Evolutionary conservation across 2,113 vertebrate genomes (phyloP).

Genomic region (Dipodomys ordii): DNA sequence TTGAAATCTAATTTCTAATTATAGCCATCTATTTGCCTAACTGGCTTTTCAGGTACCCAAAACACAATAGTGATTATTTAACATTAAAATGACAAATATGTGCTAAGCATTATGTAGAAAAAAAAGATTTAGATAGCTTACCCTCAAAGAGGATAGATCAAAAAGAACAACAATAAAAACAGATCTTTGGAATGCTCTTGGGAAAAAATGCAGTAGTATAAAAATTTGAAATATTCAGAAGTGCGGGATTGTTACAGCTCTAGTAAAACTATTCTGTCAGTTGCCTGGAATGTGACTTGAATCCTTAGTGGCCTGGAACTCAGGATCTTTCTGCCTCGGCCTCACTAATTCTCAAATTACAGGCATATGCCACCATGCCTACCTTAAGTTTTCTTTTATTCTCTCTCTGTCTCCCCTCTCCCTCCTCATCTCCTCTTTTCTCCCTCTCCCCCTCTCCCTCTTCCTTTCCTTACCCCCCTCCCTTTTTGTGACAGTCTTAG

Average conservation of each 20-base stretch:
- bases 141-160: background rate
- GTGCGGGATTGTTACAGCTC: background rate
- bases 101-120: conserved; percentile 28
- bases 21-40: conserved; percentile 16
- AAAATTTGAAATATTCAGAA: background rate
- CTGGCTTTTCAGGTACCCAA: conserved; percentile 49
- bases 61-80: conserved; percentile 57
- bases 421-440: too few species aligned
- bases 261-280: conserved; percentile 10
- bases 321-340: background rate
- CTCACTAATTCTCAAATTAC: background rate
- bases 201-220: background rate
- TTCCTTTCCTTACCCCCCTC: too few species aligned
- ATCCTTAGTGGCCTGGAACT: background rate
- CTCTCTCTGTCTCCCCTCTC: too few species aligned
- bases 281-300: conserved; percentile 31
- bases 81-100: conserved; percentile 46
- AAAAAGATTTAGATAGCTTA: conserved; percentile 36
- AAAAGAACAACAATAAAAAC: background rate
- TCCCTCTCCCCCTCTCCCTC: too few species aligned
- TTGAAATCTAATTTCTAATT: background rate
- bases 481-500: too few species aligned
- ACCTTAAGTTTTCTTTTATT: background rate
- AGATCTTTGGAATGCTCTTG: conserved; percentile 28
- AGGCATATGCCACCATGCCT: background rate